phyloP scores from a whole-genome alignment of 2,797 vertebrate species.

The Astyanax mexicanus region DNA sequence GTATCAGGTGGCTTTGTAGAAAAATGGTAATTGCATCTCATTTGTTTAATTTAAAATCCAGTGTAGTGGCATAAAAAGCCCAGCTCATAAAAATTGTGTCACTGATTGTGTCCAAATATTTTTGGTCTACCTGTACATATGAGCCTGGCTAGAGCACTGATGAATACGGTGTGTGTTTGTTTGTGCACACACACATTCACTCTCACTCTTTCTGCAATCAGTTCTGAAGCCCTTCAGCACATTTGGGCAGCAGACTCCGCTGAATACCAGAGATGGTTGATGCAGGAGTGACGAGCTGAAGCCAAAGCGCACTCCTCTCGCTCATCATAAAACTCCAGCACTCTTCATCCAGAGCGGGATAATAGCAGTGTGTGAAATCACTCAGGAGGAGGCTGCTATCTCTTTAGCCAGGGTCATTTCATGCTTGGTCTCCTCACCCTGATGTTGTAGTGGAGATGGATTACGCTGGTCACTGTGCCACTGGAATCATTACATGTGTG shows the following conservation, averaged over 20 bases:
- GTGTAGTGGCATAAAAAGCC: no score
- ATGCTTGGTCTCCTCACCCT: slow-evolving; percentile 20
- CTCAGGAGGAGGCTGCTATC: background rate
- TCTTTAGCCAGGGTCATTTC: slow-evolving; percentile 16
- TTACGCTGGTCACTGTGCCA: slow-evolving; percentile 13
- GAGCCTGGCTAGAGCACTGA: no score
- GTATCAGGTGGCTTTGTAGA: no score
- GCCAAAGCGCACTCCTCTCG: slow-evolving; percentile 21
- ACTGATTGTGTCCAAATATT: no score
- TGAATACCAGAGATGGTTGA: slow-evolving; percentile 39
- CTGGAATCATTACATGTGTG: slow-evolving; percentile 8
- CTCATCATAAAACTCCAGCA: slow-evolving; percentile 5
- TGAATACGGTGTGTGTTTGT: background rate
- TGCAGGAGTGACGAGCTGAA: slow-evolving; percentile 9
- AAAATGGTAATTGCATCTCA: no score
- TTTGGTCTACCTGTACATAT: no score
- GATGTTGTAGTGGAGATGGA: slow-evolving; percentile 28
- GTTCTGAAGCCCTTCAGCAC: background rate
- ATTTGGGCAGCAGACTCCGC: slow-evolving; percentile 1
- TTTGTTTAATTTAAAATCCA: no score
- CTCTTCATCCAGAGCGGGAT: background rate
- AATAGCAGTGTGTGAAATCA: slow-evolving; percentile 17
- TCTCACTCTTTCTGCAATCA: no score
- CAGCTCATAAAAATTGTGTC: no score
- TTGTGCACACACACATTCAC: background rate